A percentile compares a stretch with the other conserved stretches of the same genome.
Evolutionary conservation across 2,113 vertebrate genomes (phyloP).

Genomic region (Nymphicus hollandicus): DNA sequence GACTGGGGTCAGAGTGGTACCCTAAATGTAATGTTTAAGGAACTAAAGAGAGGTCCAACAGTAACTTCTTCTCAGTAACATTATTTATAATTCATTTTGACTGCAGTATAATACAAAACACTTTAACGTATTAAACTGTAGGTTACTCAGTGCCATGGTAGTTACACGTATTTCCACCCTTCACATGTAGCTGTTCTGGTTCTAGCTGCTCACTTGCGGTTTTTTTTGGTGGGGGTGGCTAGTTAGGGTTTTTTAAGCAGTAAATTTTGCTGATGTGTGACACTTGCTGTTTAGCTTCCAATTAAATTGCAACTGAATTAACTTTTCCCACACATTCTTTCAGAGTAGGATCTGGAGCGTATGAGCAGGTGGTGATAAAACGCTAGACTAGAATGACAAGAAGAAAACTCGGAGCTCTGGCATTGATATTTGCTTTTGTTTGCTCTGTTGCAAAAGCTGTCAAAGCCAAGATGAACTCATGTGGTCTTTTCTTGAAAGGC

Average conservation of each 20-base stretch:
- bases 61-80: neutral
- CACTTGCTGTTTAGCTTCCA: neutral
- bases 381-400: slow-evolving; percentile 67
- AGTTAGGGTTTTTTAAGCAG: neutral
- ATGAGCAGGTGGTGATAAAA: slow-evolving; percentile 96
- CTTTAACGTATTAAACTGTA: neutral
- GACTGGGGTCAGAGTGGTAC: neutral
- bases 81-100: neutral
- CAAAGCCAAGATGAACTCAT: neutral
- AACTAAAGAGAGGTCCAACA: neutral
- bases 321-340: slow-evolving; percentile 13
- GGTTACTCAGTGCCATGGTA: neutral
- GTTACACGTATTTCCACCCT: neutral
- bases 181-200: neutral
- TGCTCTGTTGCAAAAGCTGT: neutral
- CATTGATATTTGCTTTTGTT: neutral
- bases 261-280: neutral
- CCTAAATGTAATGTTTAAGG: neutral
- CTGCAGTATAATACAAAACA: neutral
- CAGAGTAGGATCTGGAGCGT: slow-evolving; percentile 86
- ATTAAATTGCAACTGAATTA: neutral
- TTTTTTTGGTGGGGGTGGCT: neutral
- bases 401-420: neutral
- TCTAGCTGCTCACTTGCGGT: neutral
- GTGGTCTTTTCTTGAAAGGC: neutral